These are phyloP conservation scores for Vanessa tameamea DNA, from an alignment of 1,140 invertebrate species.

Conservation along the genomic window DNA sequence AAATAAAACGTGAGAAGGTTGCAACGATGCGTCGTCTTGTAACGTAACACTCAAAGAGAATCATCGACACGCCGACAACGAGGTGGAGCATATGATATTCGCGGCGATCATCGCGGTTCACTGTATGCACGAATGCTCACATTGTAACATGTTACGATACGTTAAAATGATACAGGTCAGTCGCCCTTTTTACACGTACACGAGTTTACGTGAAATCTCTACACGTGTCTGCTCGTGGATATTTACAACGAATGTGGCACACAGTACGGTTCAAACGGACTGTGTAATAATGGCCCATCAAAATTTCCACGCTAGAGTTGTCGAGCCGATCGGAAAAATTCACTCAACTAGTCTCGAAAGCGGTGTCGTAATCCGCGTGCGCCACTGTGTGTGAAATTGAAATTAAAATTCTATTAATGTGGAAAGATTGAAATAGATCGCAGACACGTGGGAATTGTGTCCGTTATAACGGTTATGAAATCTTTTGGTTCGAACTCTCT, in stretches of 20 bases:
- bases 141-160: too few species aligned
- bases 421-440: constrained; percentile 58
- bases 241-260: constrained; percentile 45
- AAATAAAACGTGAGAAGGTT: too few species aligned
- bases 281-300: constrained; percentile 73
- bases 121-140: not conserved
- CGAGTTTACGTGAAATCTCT: constrained; percentile 1
- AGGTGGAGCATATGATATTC: not conserved
- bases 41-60: too few species aligned
- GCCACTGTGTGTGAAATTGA: constrained; percentile 70
- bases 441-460: constrained; percentile 37
- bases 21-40: too few species aligned
- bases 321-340: constrained; percentile 67
- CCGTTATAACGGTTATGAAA: constrained; percentile 32
- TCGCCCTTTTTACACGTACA: not conserved
- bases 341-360: constrained; percentile 52
- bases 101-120: not conserved
- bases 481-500: constrained; percentile 31
- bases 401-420: constrained; percentile 74
- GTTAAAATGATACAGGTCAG: too few species aligned
- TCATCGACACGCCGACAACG: too few species aligned
- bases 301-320: constrained; percentile 69
- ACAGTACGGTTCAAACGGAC: constrained; percentile 73
- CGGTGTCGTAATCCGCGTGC: constrained; percentile 63
- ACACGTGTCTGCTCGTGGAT: constrained; percentile 15